Base-by-base conservation (phyloP, 2,797 vertebrate species). In the Anguilla pacifica region DNA sequence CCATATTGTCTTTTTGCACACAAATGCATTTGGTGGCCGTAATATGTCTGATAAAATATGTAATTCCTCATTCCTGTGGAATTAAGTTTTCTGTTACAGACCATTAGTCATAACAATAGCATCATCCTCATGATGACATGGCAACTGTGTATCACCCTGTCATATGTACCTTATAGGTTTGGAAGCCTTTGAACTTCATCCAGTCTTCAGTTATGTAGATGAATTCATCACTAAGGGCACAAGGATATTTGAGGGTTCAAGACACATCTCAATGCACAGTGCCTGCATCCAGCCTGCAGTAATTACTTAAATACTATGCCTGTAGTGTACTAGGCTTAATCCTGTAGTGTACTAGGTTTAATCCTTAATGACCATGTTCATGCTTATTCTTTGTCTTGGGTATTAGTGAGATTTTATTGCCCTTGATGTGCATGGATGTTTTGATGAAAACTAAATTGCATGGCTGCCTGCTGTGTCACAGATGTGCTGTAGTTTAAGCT, bases 351-450 rank as follows among this genome's bases (percentile, higher is more conserved):
- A 51, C 13, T 49, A 51, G 15, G n/a, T 19, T 31, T 79, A 49
- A 17, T 35, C 85, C 85, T 55, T 10, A 19, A 51, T 79, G 39
- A 15, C 70, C 53, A 5, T 39, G 67, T 67, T 74, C 6, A 19
- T 7, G 67, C 70, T 87, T 49, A 49, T 7, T 49, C 77, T 87
- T 46, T 87, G 59, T 13, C 77, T 87, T 55, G 28, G 55, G 55
- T 64, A 46, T 55, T 55, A 83, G 35, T 64, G 39, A 87, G 81
- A 82, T 82, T 86, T 86, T 55, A 86, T 55, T 55, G 70, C 31
- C 70, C 31, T 72, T 86, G 70, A 86, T 87, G 82, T 82, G 74
- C 53, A 67, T 82, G 46, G 86, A 87, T 87, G 79, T 87, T 81
- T 39, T 61, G 55, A 35, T 74, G 35, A 70, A 79, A 81, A 86